Conservation (phyloP, 2,888 invertebrate genomes). For the Rhingia campestris region DNA sequence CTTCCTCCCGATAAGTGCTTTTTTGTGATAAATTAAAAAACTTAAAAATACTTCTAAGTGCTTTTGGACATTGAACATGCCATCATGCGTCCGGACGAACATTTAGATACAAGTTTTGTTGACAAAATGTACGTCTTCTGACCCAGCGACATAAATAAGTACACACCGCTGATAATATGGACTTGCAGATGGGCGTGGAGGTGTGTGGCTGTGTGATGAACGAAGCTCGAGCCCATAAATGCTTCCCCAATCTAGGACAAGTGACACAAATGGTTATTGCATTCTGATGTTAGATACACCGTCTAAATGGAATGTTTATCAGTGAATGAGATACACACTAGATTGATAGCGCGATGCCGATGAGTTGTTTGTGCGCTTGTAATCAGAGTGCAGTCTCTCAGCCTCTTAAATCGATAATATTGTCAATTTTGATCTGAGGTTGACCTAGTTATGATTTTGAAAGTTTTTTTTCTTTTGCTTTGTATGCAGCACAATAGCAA, state of each 20-base stretch:
- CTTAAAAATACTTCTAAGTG: slow-evolving; percentile 72
- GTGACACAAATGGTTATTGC: slow-evolving; percentile 72
- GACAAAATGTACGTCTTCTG: slow-evolving; percentile 36
- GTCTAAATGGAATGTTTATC: slow-evolving; percentile 46
- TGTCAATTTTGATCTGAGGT: background rate
- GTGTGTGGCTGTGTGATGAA: background rate
- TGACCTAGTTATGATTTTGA: slow-evolving; percentile 15
- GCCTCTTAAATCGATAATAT: slow-evolving; percentile 19
- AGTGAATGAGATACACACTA: slow-evolving; percentile 16
- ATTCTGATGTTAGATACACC: slow-evolving; percentile 68
- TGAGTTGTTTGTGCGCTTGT: slow-evolving; percentile 1
- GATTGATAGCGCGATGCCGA: slow-evolving; percentile 14
- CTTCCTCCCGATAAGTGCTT: slow-evolving; percentile 58
- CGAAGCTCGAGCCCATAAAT: slow-evolving; percentile 22
- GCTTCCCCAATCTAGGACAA: slow-evolving; percentile 39
- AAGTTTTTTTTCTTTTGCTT: background rate
- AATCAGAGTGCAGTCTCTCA: slow-evolving; percentile 18
- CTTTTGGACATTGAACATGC: slow-evolving; percentile 71
- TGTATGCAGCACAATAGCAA: background rate
- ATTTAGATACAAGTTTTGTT: slow-evolving; percentile 66
- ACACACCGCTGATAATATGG: background rate
- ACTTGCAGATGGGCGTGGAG: slow-evolving; percentile 3
- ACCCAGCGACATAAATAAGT: background rate
- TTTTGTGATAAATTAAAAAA: slow-evolving; percentile 65
- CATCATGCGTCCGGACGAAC: slow-evolving; percentile 51